A percentile compares a stretch with the other conserved stretches of the same genome.
phyloP scores from a whole-genome alignment of 2,888 invertebrate genomes.

The Lepas anatifera region DNA sequence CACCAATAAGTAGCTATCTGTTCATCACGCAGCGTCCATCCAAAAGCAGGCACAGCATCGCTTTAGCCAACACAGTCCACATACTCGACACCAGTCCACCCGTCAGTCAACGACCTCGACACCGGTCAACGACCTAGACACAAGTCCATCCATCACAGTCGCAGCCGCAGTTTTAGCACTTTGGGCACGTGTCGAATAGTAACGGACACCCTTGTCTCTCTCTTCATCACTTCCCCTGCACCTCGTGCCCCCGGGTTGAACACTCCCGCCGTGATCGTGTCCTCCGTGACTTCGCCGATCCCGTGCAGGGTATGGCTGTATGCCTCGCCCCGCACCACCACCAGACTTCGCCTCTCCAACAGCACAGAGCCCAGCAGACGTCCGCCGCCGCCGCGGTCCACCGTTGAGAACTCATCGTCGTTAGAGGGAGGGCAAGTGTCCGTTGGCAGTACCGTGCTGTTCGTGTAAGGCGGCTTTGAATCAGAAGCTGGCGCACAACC shows the following conservation, averaged over 20 bases:
- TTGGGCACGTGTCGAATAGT: constrained; percentile 91
- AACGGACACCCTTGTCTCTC: constrained; percentile 67
- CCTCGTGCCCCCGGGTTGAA: constrained; percentile 39
- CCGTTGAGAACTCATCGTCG: neutral
- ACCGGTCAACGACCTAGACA: too few species aligned
- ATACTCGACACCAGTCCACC: too few species aligned
- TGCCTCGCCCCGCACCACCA: constrained; percentile 68
- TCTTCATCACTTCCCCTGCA: constrained; percentile 36
- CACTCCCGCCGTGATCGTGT: constrained; percentile 41
- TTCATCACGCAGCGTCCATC: too few species aligned
- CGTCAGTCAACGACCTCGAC: too few species aligned
- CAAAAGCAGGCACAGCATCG: too few species aligned
- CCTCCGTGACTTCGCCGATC: constrained; percentile 57
- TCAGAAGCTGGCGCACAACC: neutral
- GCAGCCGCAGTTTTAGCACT: constrained; percentile 18
- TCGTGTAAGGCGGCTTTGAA: neutral
- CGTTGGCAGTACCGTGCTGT: too few species aligned
- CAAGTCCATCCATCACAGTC: neutral
- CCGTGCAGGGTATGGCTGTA: constrained; percentile 76
- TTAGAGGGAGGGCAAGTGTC: too few species aligned
- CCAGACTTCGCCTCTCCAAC: constrained; percentile 73
- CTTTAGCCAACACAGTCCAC: too few species aligned
- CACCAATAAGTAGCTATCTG: too few species aligned
- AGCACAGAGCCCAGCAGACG: constrained; percentile 50
- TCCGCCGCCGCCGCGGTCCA: neutral